Percentiles rank a stretch among this genome's conserved stretches.
These are phyloP conservation scores for Varecia variegata DNA, from an alignment of 2,797 vertebrate species.

Conservation along the genomic window DNA sequence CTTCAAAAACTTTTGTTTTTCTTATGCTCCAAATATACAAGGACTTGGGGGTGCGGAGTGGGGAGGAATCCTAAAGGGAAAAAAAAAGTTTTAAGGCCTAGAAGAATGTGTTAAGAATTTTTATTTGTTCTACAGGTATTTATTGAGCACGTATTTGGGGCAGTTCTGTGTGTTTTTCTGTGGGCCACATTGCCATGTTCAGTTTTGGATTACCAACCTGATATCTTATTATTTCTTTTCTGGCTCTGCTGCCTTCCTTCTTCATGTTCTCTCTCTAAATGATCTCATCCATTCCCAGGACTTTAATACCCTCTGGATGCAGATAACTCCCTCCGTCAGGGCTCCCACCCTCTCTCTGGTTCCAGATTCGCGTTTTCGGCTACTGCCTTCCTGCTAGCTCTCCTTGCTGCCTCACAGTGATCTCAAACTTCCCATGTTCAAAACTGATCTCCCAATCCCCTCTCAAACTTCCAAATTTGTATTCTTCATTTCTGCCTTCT, in stretches of 20 bases:
- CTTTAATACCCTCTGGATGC: not conserved
- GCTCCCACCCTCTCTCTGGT: not conserved
- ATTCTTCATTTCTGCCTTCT: not conserved
- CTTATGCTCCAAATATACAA: slow-evolving; percentile 18
- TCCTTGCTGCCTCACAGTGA: not conserved
- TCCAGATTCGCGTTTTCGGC: slow-evolving; percentile 7
- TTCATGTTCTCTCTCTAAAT: slow-evolving; percentile 17
- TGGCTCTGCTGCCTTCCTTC: not conserved
- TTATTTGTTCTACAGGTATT: slow-evolving; percentile 34
- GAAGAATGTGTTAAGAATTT: not conserved
- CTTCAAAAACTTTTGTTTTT: not conserved
- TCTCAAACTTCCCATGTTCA: not conserved
- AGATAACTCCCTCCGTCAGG: not conserved
- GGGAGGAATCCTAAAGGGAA: not conserved
- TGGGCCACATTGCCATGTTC: not conserved
- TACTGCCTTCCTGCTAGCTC: not conserved
- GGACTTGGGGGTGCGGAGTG: not conserved
- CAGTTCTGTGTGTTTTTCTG: not conserved
- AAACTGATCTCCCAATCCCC: not conserved
- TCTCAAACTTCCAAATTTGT: not conserved
- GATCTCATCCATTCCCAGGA: not conserved
- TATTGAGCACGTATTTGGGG: not conserved
- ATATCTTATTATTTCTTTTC: slow-evolving; percentile 36
- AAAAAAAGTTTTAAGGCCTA: slow-evolving; percentile 10
- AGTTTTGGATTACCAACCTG: slow-evolving; percentile 16